Evolutionary conservation across 1,140 invertebrate species (phyloP), one percentile per base, ranked within the genome.

Genomic region (Trypoxylus dichotomus): DNA sequence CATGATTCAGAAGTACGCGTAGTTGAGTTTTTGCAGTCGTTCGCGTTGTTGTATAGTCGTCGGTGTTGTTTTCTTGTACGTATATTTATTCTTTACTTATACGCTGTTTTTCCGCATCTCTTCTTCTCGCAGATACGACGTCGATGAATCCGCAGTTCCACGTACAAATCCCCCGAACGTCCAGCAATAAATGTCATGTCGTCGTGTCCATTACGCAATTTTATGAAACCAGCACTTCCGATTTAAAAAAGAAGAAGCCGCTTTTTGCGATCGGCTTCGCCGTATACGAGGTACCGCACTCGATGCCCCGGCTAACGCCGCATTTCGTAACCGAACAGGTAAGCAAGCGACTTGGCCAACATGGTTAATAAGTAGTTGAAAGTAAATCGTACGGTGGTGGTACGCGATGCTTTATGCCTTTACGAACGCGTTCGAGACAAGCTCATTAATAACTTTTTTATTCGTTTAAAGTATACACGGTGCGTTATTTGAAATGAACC

Each of bases 121-220:
- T 29, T 74, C 29, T 74, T 80, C 74, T 85, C 86, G 21, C 85
- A 91, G 91, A 92, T 75, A 92, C 91, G 5, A 91, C 91, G 3
- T 87, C 90, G 7, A 90, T 91, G 89, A 93, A 93, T 87, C 92
- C 92, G 5, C 92, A 93, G 84, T 93, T 93, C 84, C 91, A 91
- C 80, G 89, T 93, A 29, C 90, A 91, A 83, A 92, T 93, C 76
- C 91, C 91, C 6, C 85, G 90, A 73, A 88, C 88, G 15, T 88
- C 89, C 19, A 86, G 84, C 60, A 88, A 88, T 80, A 93, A 92
- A 86, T 92, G 92, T 82, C 92, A 93, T 86, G 91, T 93, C 21
- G 92, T 94, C 37, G 90, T 93, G 19, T 92, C 92, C 8, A 90
- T 93, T n/a, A 91, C 91, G n/a, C 92, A 93, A 85, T 88, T 90